Conservation (phyloP, 2,888 invertebrate species). For the Tachina grossa region DNA sequence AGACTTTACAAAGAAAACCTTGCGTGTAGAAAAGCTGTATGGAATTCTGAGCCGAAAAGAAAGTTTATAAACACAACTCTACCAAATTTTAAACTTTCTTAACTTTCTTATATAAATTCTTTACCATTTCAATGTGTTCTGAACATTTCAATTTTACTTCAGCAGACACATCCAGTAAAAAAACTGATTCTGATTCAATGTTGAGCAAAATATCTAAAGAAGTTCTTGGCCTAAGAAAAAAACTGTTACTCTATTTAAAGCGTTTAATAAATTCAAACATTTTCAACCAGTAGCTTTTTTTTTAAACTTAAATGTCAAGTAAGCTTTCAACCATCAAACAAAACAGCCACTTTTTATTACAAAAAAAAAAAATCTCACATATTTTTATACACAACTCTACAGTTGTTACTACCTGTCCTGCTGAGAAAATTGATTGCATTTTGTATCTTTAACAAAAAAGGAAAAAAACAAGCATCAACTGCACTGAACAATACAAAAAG, state of each 20-base stretch:
- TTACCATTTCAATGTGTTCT: too few species aligned
- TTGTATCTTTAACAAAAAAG: conserved; percentile 58
- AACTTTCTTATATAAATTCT: too few species aligned
- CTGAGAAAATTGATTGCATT: conserved; percentile 72
- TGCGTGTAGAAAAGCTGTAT: too few species aligned
- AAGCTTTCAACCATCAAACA: conserved; percentile 43
- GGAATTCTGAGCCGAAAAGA: too few species aligned
- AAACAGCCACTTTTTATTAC: conserved; percentile 29
- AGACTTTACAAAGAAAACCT: too few species aligned
- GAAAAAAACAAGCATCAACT: conserved; percentile 37
- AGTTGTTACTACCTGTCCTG: conserved; percentile 68
- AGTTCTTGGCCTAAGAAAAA: too few species aligned
- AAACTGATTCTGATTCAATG: too few species aligned
- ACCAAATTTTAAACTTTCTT: too few species aligned
- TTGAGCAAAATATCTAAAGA: too few species aligned
- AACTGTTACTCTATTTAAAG: neutral
- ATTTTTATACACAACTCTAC: conserved; percentile 27
- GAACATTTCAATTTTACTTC: too few species aligned
- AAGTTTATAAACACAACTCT: too few species aligned
- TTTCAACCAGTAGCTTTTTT: neutral
- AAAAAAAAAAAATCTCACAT: conserved; percentile 15
- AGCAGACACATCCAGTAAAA: too few species aligned
- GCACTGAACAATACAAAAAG: conserved; percentile 48
- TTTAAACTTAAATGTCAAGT: conserved; percentile 66
- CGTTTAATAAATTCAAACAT: neutral